A percentile compares a stretch with the other conserved stretches of the same genome.
Evolutionary conservation across 35 echinoderm and acorn worm species (phyloP).

Genomic region (Apostichopus japonicus): DNA sequence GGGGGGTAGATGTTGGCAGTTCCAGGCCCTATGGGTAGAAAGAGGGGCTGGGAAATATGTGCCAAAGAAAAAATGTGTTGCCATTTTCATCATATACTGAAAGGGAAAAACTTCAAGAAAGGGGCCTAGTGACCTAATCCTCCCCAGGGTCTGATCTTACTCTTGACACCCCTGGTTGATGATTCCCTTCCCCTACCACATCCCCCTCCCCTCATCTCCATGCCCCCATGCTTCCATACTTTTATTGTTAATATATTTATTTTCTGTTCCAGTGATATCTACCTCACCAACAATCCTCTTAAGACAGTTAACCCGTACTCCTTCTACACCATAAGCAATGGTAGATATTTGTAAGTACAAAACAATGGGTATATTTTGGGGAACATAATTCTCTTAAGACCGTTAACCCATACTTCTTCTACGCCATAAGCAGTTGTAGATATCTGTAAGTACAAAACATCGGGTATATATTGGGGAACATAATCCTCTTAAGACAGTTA

Average conservation of each 20-base stretch:
- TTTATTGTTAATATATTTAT: background rate
- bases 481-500: constrained; percentile 28
- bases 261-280: background rate
- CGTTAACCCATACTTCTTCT: background rate
- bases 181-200: background rate
- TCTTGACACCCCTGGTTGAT: too few species aligned
- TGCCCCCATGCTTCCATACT: too few species aligned
- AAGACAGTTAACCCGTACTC: constrained; percentile 4
- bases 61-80: too few species aligned
- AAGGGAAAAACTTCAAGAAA: too few species aligned
- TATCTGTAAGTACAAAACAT: background rate
- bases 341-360: background rate
- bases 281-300: constrained; percentile 21
- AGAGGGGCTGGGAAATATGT: too few species aligned
- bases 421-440: background rate
- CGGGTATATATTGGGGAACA: too few species aligned
- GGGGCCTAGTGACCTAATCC: too few species aligned
- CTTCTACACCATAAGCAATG: constrained; percentile 17
- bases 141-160: too few species aligned
- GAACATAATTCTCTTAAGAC: constrained; percentile 8
- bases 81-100: too few species aligned
- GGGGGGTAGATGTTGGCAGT: too few species aligned
- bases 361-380: too few species aligned
- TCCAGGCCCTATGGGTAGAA: too few species aligned
- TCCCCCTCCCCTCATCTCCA: background rate